These are phyloP conservation scores for Rhagoletis zephyria DNA, from an alignment of 1,140 invertebrate genomes.

Conservation along the genomic window DNA sequence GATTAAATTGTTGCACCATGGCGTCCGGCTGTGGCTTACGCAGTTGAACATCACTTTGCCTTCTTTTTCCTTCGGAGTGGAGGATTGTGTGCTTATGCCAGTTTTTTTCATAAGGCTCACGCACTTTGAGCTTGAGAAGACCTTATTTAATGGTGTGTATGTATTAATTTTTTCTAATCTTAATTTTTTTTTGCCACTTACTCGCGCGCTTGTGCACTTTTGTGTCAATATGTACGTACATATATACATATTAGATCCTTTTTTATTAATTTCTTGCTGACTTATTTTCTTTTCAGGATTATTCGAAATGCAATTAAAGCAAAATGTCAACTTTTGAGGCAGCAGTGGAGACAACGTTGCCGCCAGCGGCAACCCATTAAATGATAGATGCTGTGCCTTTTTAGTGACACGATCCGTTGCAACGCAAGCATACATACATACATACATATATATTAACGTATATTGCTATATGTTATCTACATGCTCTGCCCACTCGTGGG, in stretches of 20 bases:
- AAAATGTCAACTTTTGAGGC: background rate
- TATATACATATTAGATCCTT: background rate
- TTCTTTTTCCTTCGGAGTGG: background rate
- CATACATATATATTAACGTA: no score
- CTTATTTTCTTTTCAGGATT: background rate
- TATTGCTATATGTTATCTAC: no score
- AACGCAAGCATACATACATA: background rate
- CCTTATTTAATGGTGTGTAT: background rate
- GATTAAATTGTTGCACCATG: no score
- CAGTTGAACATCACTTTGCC: background rate
- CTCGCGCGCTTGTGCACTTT: background rate
- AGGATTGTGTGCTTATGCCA: background rate
- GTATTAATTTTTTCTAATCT: background rate
- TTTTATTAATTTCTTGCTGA: no score
- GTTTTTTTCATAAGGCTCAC: background rate
- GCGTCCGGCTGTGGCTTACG: background rate
- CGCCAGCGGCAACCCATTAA: background rate
- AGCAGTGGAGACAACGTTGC: no score
- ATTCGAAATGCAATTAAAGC: constrained; percentile 14
- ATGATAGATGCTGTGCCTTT: background rate
- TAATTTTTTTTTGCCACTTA: background rate
- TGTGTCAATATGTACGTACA: no score
- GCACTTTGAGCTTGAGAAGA: background rate
- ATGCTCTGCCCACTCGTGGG: no score
- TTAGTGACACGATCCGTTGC: background rate